These are phyloP conservation scores for Tuta absoluta DNA, from an alignment of 2,888 invertebrate species.

Conservation along the genomic window DNA sequence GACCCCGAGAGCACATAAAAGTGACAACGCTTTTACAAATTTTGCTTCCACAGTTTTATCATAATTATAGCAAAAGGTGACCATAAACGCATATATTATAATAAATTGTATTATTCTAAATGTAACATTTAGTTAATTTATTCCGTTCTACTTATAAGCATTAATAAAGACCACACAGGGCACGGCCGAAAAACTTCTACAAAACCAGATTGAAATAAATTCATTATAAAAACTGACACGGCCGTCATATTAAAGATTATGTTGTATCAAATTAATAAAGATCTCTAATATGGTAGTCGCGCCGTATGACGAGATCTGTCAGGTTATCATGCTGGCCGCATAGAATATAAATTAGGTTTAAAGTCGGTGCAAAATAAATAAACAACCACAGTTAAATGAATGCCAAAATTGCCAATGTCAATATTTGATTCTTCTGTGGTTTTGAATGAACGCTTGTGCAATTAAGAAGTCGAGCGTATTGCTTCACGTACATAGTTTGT, in stretches of 20 bases:
- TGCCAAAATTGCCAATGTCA: constrained; percentile 1
- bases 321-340: constrained; percentile 26
- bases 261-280: constrained; percentile 34
- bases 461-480: neutral
- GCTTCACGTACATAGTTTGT: neutral
- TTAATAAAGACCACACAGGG: constrained; percentile 32
- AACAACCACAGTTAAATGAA: constrained; percentile 29
- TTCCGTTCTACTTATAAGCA: constrained; percentile 27
- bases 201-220: constrained; percentile 32
- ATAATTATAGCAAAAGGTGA: constrained; percentile 7
- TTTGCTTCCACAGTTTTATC: constrained; percentile 1
- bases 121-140: constrained; percentile 24
- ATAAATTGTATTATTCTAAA: constrained; percentile 18
- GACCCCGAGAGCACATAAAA: constrained; percentile 26
- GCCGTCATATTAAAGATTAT: constrained; percentile 35
- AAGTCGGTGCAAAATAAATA: constrained; percentile 37
- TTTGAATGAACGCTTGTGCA: neutral
- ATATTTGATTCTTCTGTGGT: neutral
- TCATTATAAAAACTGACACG: constrained; percentile 34
- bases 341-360: constrained; percentile 33
- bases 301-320: constrained; percentile 36
- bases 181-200: constrained; percentile 26
- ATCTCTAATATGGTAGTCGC: constrained; percentile 36
- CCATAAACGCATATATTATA: constrained; percentile 16
- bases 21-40: neutral